Percentiles rank a stretch among this genome's conserved stretches.
These are phyloP conservation scores for Eledone cirrhosa DNA, from an alignment of 2,888 invertebrate species.

Conservation along the genomic window DNA sequence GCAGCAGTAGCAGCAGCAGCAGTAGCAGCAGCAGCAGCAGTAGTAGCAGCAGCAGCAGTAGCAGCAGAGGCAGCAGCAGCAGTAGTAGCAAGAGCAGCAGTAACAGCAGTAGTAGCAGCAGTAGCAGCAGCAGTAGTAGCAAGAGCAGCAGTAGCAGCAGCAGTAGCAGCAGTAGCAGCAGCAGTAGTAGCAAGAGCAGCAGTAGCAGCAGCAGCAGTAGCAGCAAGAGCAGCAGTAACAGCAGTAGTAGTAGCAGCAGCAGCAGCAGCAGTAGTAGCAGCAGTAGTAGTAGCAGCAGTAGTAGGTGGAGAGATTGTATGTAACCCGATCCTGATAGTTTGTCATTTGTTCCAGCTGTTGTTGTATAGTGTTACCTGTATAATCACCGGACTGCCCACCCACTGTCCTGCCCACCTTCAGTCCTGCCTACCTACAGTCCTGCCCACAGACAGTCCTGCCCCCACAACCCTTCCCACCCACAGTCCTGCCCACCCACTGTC, in stretches of 20 bases:
- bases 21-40: conserved; percentile 29
- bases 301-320: conserved; percentile 20
- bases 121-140: conserved; percentile 17
- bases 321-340: too few relatives aligned
- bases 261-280: conserved; percentile 24
- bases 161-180: conserved; percentile 24
- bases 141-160: conserved; percentile 24
- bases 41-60: conserved; percentile 28
- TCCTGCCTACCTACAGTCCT: too few relatives aligned
- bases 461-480: too few relatives aligned
- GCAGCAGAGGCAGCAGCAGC: too few relatives aligned
- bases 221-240: background rate
- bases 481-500: too few relatives aligned
- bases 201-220: conserved; percentile 25
- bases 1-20: conserved; percentile 28
- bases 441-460: too few relatives aligned
- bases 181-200: conserved; percentile 21
- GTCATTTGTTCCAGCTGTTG: too few relatives aligned
- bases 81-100: conserved; percentile 24
- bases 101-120: conserved; percentile 26
- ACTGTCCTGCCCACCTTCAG: too few relatives aligned
- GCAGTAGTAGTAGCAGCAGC: conserved; percentile 19
- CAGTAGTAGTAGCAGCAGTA: conserved; percentile 30
- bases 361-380: too few relatives aligned
- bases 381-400: too few relatives aligned